A percentile compares a stretch with the other conserved stretches of the same genome.
phyloP scores from a whole-genome alignment of 2,113 vertebrate genomes.

The Myiagra hebetior region DNA sequence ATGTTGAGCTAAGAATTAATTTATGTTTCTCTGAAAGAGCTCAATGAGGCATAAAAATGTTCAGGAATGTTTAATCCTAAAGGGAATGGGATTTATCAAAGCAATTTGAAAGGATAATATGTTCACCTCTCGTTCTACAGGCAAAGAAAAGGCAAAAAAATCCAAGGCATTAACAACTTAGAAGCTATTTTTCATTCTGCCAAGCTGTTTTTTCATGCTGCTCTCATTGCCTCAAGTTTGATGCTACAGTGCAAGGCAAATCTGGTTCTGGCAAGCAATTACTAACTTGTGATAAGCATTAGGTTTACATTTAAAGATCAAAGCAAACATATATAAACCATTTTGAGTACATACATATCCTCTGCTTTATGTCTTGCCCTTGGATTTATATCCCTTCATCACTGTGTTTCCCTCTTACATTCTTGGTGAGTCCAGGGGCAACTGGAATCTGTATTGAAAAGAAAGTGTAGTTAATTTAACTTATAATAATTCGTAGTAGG shows the following conservation, averaged over 20 bases:
- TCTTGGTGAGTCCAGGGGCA: background rate
- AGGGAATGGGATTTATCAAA: constrained; percentile 34
- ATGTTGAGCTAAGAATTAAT: background rate
- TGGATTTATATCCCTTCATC: background rate
- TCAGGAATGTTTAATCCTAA: constrained; percentile 21
- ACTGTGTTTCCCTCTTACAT: background rate
- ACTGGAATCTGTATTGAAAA: background rate
- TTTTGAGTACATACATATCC: background rate
- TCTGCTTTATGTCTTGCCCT: background rate
- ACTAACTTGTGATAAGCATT: background rate
- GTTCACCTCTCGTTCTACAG: constrained; percentile 10
- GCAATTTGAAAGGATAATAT: constrained; percentile 1
- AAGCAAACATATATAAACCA: background rate
- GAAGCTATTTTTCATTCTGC: background rate
- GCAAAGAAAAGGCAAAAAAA: constrained; percentile 14
- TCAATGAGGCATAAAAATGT: background rate
- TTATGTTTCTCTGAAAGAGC: constrained; percentile 2
- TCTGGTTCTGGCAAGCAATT: background rate
- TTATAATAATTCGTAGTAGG: background rate
- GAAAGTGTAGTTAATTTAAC: background rate
- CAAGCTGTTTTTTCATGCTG: constrained; percentile 9
- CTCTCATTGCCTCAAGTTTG: background rate
- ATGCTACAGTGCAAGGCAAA: background rate
- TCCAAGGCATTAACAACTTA: background rate
- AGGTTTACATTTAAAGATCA: constrained; percentile 21